These are phyloP conservation scores for Hemichromis elongatus DNA, from an alignment of 2,113 vertebrate genomes.

Conservation along the genomic window DNA sequence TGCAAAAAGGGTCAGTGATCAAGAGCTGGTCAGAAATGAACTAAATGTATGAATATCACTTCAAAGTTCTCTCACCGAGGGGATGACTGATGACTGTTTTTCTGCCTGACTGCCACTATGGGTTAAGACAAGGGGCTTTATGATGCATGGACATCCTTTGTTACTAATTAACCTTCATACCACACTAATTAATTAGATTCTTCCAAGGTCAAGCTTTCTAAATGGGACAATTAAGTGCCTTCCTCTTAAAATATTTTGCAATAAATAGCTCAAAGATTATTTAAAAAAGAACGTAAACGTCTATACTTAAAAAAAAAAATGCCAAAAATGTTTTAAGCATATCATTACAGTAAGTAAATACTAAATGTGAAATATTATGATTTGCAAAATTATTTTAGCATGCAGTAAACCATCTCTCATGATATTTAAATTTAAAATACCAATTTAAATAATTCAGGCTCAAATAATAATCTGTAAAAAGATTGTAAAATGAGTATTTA, in stretches of 20 bases:
- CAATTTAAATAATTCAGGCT: not conserved
- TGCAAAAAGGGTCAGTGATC: slow-evolving; percentile 17
- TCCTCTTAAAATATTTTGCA: slow-evolving; percentile 32
- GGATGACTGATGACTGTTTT: slow-evolving; percentile 70
- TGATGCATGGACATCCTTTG: slow-evolving; percentile 76
- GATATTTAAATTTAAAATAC: not conserved
- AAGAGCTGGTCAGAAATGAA: slow-evolving; percentile 35
- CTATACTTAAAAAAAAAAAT: not conserved
- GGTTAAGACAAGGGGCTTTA: slow-evolving; percentile 71
- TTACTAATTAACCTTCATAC: slow-evolving; percentile 79
- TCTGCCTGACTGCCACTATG: slow-evolving; percentile 65
- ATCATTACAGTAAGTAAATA: not conserved
- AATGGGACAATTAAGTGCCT: slow-evolving; percentile 70
- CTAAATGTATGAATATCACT: slow-evolving; percentile 42
- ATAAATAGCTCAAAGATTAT: not conserved
- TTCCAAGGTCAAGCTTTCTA: slow-evolving; percentile 75
- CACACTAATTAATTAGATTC: slow-evolving; percentile 77
- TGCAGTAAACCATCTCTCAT: not conserved
- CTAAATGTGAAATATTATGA: not conserved
- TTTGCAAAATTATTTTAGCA: not conserved
- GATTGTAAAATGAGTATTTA: not conserved
- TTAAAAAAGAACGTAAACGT: slow-evolving; percentile 11
- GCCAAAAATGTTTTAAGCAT: not conserved
- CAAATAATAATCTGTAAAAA: not conserved
- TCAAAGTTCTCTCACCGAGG: slow-evolving; percentile 19